phyloP scores from a whole-genome alignment of 2,797 vertebrate genomes.

The Gymnocypris eckloni region DNA sequence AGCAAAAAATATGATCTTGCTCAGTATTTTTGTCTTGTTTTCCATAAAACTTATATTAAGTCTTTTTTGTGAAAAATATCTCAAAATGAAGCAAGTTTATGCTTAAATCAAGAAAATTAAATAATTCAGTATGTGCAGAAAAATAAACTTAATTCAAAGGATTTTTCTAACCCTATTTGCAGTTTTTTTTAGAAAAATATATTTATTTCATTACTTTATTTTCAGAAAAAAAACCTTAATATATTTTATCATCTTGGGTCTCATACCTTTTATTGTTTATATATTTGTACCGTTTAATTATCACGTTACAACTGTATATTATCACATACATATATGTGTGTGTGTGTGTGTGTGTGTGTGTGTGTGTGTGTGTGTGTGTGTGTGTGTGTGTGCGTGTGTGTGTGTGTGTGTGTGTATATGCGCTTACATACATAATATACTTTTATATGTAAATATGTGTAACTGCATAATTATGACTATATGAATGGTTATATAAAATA shows the following conservation, averaged over 20 bases:
- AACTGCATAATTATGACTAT: neutral
- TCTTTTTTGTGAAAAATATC: neutral
- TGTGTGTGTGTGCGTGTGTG: too few relatives aligned
- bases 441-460: neutral
- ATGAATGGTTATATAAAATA: too few relatives aligned
- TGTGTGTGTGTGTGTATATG: too few relatives aligned
- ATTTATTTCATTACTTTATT: too few relatives aligned
- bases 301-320: neutral
- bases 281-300: neutral
- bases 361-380: too few relatives aligned
- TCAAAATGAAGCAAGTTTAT: neutral
- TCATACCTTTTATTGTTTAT: neutral
- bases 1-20: too few relatives aligned
- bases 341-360: too few relatives aligned
- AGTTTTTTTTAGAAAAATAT: too few relatives aligned
- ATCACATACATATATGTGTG: neutral
- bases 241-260: neutral
- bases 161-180: too few relatives aligned
- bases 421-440: too few relatives aligned
- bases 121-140: neutral
- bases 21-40: neutral
- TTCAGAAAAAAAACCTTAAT: neutral
- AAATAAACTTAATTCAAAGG: neutral
- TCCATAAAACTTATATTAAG: neutral
- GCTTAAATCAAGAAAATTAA: too few relatives aligned